Base-by-base conservation (phyloP, 2,888 invertebrate genomes). In the Morpho achilles region DNA sequence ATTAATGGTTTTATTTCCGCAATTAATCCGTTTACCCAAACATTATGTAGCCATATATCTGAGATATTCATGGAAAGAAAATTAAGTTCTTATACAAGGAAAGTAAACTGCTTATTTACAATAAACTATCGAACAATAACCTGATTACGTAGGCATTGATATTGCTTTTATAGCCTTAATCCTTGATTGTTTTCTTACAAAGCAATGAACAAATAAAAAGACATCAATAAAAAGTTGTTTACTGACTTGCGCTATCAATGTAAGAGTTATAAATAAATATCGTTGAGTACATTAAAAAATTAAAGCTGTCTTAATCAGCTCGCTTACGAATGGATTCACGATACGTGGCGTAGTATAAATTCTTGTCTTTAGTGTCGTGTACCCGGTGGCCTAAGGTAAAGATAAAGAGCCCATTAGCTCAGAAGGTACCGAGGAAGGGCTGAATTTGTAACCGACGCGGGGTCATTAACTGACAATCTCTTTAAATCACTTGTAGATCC, bases 401-500 rank as follows among this genome's bases (percentile, higher is more conserved):
- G 71, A 72, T 72, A 71, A 71, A 70, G 69, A 65, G 66, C 61
- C 73, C 72, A 75, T 80, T 78, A 79, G 74, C 68, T 74, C 67
- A 60, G 68, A 72, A 75, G 75, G 74, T 70, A 73, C 71, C 71
- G 74, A 71, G 72, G 78, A 83, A 82, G 83, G 83, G 83, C 80
- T 84, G 69, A 80, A 80, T 83, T 84, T 83, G 87, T 80, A 84
- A 84, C 75, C 76, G 75, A 74, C 80, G 72, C 70, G 68, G 75
- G 70, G 79, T 80, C 83, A 85, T 87, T 85, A 86, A 82, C 85
- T 82, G 84, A 83, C 82, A 84, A 86, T 85, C 84, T 84, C 82
- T 82, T 83, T 86, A 86, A 87, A 87, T 87, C 85, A 85, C 87
- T 88, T 81, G 84, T 79, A 71, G 82, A 82, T 79, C 81, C 79